Conservation (phyloP, 2,797 vertebrate species). For the Numenius phaeopus region DNA sequence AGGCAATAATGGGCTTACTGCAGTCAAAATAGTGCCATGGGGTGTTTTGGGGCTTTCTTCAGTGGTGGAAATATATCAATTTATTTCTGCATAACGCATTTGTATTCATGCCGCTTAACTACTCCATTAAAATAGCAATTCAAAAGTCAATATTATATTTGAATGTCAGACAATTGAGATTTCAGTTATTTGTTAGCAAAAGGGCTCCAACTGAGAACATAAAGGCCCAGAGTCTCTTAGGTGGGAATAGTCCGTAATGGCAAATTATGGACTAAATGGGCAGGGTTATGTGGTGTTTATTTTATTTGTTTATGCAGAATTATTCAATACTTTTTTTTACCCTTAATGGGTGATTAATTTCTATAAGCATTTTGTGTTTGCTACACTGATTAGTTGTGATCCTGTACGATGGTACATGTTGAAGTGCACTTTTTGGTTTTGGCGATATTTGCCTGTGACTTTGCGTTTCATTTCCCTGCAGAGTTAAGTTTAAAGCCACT, state of each 20-base stretch:
- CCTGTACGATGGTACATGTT: neutral
- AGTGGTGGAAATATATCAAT: neutral
- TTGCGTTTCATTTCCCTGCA: neutral
- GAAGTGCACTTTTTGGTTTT: neutral
- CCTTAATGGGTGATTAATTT: neutral
- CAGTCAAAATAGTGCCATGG: neutral
- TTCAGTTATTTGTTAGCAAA: neutral
- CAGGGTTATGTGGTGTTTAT: neutral
- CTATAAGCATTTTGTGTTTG: neutral
- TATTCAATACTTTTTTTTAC: neutral
- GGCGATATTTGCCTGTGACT: neutral
- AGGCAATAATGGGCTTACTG: neutral
- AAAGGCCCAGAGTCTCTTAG: neutral
- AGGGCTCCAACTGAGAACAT: neutral
- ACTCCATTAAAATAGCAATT: neutral
- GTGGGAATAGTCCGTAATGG: neutral
- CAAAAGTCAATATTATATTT: conserved; percentile 34
- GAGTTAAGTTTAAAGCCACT: neutral
- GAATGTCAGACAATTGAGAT: neutral
- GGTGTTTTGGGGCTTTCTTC: accelerated
- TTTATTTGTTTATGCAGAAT: neutral
- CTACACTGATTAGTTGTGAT: neutral
- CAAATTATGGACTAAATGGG: neutral
- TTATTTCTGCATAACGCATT: neutral
- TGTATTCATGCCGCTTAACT: neutral